Percentiles rank a stretch among this genome's conserved stretches.
These are phyloP conservation scores for Laterallus jamaicensis DNA, from an alignment of 2,113 vertebrate species.

Conservation along the genomic window DNA sequence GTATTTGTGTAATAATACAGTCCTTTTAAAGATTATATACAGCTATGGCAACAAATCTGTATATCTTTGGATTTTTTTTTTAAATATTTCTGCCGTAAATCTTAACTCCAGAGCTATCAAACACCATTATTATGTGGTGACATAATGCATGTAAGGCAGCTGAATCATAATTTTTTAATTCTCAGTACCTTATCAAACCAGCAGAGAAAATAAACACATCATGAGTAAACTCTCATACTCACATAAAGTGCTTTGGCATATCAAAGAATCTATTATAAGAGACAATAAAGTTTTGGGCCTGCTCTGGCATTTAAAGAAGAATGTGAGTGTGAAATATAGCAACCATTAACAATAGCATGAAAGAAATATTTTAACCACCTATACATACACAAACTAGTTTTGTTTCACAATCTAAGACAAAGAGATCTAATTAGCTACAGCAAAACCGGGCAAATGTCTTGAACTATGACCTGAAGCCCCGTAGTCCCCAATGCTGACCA, in stretches of 20 bases:
- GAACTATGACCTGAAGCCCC: neutral
- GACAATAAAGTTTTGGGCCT: neutral
- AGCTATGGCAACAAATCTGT: neutral
- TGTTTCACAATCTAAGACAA: neutral
- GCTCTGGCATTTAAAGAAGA: neutral
- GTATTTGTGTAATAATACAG: neutral
- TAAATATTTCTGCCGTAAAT: neutral
- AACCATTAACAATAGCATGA: neutral
- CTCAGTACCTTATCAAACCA: neutral
- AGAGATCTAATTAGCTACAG: neutral
- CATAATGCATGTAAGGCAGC: neutral
- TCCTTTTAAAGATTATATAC: neutral
- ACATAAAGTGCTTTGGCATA: neutral
- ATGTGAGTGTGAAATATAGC: neutral
- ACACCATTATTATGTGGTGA: neutral
- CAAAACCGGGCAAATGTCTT: neutral
- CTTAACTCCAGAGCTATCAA: neutral
- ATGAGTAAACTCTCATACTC: neutral
- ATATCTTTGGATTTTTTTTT: neutral
- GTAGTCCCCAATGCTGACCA: fast-evolving
- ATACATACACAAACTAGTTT: neutral
- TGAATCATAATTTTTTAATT: neutral
- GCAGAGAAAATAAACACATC: neutral
- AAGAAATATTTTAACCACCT: neutral
- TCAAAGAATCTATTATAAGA: neutral